These are phyloP conservation scores for Spialia ferax DNA, from an alignment of 2,888 invertebrate species.

Conservation along the genomic window DNA sequence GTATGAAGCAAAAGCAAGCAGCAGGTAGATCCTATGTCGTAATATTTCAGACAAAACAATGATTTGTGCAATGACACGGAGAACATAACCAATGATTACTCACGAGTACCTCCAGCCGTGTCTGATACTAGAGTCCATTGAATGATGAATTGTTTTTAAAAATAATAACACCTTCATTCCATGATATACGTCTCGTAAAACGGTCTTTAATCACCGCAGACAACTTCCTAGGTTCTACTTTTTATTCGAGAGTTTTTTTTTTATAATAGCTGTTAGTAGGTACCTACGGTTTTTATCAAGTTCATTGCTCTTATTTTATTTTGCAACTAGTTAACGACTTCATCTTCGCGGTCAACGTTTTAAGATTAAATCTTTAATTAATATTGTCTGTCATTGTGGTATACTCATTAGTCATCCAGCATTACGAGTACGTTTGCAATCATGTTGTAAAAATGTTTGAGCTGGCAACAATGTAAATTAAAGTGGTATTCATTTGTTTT, in stretches of 20 bases:
- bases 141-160: conserved; percentile 36
- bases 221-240: conserved; percentile 18
- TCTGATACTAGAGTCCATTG: conserved; percentile 21
- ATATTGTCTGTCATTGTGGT: conserved; percentile 15
- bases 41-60: conserved; percentile 53
- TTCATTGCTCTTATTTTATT: conserved; percentile 21
- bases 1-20: too few relatives aligned
- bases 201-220: conserved; percentile 25
- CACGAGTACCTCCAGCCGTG: conserved; percentile 27
- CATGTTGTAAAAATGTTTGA: not conserved
- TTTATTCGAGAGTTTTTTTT: not conserved
- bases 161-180: conserved; percentile 26
- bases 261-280: not conserved
- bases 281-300: conserved; percentile 9
- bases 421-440: conserved; percentile 12
- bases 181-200: conserved; percentile 31
- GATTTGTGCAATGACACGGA: conserved; percentile 69
- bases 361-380: conserved; percentile 35
- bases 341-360: conserved; percentile 15
- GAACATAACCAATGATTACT: conserved; percentile 43
- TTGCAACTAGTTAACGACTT: conserved; percentile 19
- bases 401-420: conserved; percentile 11
- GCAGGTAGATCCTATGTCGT: too few relatives aligned
- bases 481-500: conserved; percentile 5
- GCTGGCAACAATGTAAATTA: conserved; percentile 12